These are phyloP conservation scores for Cololabis saira DNA, from an alignment of 2,113 vertebrate genomes.

Conservation along the genomic window DNA sequence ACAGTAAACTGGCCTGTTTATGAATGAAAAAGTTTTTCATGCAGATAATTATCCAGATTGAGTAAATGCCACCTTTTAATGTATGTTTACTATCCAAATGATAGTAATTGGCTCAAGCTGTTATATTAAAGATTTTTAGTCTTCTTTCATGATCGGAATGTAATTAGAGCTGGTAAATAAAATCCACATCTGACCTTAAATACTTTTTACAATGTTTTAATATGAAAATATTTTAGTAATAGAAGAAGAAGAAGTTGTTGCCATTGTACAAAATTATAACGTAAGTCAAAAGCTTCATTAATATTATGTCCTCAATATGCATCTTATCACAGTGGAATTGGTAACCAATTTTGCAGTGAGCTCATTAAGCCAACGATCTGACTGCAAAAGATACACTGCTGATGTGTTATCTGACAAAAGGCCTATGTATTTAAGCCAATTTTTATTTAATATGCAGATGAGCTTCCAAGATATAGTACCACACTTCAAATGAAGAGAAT, in stretches of 20 bases:
- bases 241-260: too few relatives aligned
- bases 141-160: slow-evolving; percentile 6
- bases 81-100: slow-evolving; percentile 53
- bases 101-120: slow-evolving; percentile 59
- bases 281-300: slow-evolving; percentile 29
- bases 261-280: slow-evolving; percentile 1
- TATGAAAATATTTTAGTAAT: too few relatives aligned
- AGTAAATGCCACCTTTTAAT: slow-evolving; percentile 55
- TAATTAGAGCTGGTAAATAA: slow-evolving; percentile 22
- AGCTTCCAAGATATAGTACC: not conserved
- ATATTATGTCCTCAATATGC: slow-evolving; percentile 14
- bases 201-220: not conserved
- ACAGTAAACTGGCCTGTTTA: slow-evolving; percentile 61
- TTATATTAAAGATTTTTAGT: not conserved
- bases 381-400: slow-evolving; percentile 26
- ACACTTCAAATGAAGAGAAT: not conserved
- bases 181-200: slow-evolving; percentile 5
- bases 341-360: slow-evolving; percentile 18
- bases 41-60: slow-evolving; percentile 66
- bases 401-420: slow-evolving; percentile 40
- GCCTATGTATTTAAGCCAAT: slow-evolving; percentile 20
- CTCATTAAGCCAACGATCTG: slow-evolving; percentile 25
- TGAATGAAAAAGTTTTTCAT: slow-evolving; percentile 62
- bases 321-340: slow-evolving; percentile 5
- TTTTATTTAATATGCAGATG: slow-evolving; percentile 49